Evolutionary conservation across 2,797 vertebrate species (phyloP).

Genomic region (Cossypha heuglini): DNA sequence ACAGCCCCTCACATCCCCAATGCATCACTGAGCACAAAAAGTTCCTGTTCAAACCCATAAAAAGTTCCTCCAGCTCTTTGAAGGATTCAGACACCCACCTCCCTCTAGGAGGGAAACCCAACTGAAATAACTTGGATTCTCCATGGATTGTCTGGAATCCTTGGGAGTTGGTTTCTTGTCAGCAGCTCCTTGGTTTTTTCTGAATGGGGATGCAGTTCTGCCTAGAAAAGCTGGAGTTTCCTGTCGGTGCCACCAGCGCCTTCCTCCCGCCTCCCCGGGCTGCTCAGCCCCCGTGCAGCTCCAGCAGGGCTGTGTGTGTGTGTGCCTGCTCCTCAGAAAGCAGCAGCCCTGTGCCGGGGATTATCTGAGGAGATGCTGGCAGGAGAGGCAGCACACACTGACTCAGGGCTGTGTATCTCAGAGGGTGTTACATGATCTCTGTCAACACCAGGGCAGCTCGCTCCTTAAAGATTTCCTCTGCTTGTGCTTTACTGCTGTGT

Average conservation of each 20-base stretch:
- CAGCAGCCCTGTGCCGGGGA: neutral
- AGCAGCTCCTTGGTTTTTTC: neutral
- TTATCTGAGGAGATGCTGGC: neutral
- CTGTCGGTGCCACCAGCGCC: neutral
- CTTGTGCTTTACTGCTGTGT: neutral
- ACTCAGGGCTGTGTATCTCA: neutral
- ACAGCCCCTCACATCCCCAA: neutral
- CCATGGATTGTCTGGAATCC: neutral
- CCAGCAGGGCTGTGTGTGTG: neutral
- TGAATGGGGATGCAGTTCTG: neutral
- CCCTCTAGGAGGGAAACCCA: neutral
- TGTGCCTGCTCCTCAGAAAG: neutral
- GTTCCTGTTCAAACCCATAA: neutral
- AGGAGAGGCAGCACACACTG: neutral
- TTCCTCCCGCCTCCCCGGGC: accelerated
- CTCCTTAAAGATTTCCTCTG: conserved; percentile 5
- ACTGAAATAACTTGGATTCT: neutral
- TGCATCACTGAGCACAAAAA: neutral
- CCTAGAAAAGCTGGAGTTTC: neutral
- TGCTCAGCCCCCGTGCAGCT: neutral
- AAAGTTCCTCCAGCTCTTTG: neutral
- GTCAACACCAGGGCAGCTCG: conserved; percentile 16
- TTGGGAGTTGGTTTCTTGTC: neutral
- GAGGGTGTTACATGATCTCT: neutral
- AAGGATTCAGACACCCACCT: neutral